These are phyloP conservation scores for Hydropotes inermis DNA, from an alignment of 2,113 vertebrate species.

Conservation along the genomic window DNA sequence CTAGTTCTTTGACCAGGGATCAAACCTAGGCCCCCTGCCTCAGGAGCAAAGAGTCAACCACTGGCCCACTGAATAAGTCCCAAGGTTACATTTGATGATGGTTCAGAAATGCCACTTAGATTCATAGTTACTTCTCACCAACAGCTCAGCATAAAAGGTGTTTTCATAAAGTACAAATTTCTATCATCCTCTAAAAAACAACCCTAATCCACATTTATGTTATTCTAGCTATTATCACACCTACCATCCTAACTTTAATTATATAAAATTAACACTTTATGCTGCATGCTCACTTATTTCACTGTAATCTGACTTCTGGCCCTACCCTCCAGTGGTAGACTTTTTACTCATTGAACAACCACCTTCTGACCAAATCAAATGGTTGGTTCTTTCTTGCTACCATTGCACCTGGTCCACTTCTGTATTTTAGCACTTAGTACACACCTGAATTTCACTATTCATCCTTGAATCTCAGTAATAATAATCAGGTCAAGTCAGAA, in stretches of 20 bases:
- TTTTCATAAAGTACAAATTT: conserved; percentile 1
- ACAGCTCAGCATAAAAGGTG: neutral
- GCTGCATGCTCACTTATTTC: neutral
- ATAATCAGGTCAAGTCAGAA: neutral
- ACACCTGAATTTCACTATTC: neutral
- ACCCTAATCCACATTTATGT: neutral
- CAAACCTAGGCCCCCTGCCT: neutral
- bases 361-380: neutral
- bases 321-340: neutral
- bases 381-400: neutral
- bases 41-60: neutral
- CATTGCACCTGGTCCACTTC: neutral
- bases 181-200: neutral
- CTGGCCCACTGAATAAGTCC: neutral
- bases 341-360: neutral
- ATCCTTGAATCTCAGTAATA: conserved; percentile 4
- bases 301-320: neutral
- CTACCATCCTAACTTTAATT: neutral
- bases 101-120: neutral
- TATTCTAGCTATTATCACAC: neutral
- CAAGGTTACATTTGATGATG: neutral
- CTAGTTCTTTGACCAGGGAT: neutral
- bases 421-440: neutral
- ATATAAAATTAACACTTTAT: conserved; percentile 1
- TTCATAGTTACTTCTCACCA: neutral